Conservation (phyloP, 2,113 vertebrate species). For the Leucopsar rothschildi region DNA sequence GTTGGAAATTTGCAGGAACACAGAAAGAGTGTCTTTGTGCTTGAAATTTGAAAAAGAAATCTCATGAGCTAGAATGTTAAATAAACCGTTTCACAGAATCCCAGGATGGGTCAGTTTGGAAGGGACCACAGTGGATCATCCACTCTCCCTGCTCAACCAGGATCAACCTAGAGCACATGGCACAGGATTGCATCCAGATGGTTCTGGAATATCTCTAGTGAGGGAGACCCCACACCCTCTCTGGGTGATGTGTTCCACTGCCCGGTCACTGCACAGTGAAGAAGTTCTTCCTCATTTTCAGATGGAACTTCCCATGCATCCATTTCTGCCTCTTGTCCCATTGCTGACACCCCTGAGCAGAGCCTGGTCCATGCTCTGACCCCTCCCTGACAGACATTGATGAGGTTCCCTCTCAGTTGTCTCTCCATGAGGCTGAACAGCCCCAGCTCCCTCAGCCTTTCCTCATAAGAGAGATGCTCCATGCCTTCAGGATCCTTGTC, state of each 20-base stretch:
- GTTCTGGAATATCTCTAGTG: not conserved
- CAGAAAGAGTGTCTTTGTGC: not conserved
- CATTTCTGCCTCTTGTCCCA: accelerated
- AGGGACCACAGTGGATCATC: accelerated
- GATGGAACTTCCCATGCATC: too few relatives aligned
- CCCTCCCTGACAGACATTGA: not conserved
- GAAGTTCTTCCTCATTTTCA: not conserved
- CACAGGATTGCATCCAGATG: not conserved
- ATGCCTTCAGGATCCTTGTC: not conserved
- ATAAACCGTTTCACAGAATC: not conserved
- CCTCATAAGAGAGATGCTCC: not conserved
- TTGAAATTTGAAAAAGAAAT: not conserved
- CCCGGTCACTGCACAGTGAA: accelerated
- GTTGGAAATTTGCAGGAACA: not conserved
- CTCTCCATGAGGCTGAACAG: accelerated
- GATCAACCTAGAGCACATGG: not conserved
- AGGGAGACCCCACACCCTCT: not conserved
- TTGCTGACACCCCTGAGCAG: not conserved
- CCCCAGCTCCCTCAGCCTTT: not conserved
- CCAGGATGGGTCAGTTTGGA: not conserved
- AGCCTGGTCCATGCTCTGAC: not conserved
- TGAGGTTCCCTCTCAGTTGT: accelerated
- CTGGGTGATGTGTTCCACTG: accelerated
- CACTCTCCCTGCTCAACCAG: not conserved
- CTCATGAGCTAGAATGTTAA: not conserved